Base-by-base conservation (phyloP, 2,113 vertebrate species). In the Pedetes capensis region DNA sequence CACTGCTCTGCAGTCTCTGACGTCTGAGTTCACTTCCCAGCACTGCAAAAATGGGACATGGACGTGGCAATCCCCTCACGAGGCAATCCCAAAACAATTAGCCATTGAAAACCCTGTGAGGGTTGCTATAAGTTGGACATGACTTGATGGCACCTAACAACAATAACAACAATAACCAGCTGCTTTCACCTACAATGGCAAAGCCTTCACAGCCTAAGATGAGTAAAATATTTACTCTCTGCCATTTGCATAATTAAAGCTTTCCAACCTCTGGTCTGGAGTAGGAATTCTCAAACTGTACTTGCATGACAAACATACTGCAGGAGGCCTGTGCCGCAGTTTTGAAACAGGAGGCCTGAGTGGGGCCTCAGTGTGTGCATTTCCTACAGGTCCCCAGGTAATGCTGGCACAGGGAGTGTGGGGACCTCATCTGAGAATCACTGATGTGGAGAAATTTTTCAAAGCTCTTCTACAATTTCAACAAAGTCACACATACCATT, bases 301-400 rank as follows among this genome's bases (percentile, higher is more conserved):
- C 1, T 7, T 47, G 22, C 18, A 25, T 53, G 27, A 27, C 29
- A 87, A 47, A 9, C 9, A 34, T 6, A 17, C 1, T 44, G 22
- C 3, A 14, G 11, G 25, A 37, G 9, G 1, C 18, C 4, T 6
- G 6, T 0, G 13, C 11, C 76, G 42, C 49, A 49, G 6, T 42
- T 57, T 57, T 20, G 3, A 53, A 49, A n/a, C 4, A 16, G 34
- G 3, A 59, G n/a, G 9, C 23, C 32, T 68, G 32, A 13, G 22
- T 14, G 12, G 34, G 72, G 44, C 3, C 55, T 8, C 20, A 85
- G 8, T 68, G 68, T n/a, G 1, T 83, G 37, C 14, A 51, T 39
- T 64, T 72, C 76, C 87, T n/a, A 34, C 7, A 42, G 13, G 57
- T 18, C 29, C 27, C 39, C 44, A 39, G 12, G 18, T 51, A 44